Conservation (phyloP, 1,140 invertebrate species). For the Dysdera silvatica region DNA sequence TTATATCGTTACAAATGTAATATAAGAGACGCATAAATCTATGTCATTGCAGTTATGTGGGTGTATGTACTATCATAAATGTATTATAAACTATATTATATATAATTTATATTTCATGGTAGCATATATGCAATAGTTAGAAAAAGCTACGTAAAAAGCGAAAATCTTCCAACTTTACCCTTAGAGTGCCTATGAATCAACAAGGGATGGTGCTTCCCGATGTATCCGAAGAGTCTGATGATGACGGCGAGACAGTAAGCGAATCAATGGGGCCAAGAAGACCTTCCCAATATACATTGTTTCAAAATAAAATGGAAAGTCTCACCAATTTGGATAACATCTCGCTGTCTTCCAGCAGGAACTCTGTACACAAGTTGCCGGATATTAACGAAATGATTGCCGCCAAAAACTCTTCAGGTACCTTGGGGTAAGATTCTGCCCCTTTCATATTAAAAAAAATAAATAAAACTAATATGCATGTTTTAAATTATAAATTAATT, state of each 20-base stretch:
- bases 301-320: conserved; percentile 13
- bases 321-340: conserved; percentile 15
- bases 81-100: too few relatives aligned
- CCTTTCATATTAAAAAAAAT: conserved; percentile 21
- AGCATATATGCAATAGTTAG: too few relatives aligned
- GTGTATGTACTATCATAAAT: too few relatives aligned
- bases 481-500: too few relatives aligned
- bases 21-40: too few relatives aligned
- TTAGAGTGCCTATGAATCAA: conserved; percentile 54
- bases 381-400: not conserved
- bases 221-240: conserved; percentile 52
- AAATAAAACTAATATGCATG: too few relatives aligned
- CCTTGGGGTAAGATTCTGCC: conserved; percentile 32
- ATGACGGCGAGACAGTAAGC: conserved; percentile 30
- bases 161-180: not conserved
- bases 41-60: too few relatives aligned
- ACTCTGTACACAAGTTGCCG: not conserved
- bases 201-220: conserved; percentile 56
- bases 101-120: too few relatives aligned
- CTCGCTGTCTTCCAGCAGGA: conserved; percentile 4
- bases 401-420: conserved; percentile 29
- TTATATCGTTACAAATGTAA: too few relatives aligned
- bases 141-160: too few relatives aligned
- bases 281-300: conserved; percentile 22
- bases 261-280: conserved; percentile 13